Base-by-base conservation (phyloP, 2,888 invertebrate genomes). In the Diarsia brunnea region DNA sequence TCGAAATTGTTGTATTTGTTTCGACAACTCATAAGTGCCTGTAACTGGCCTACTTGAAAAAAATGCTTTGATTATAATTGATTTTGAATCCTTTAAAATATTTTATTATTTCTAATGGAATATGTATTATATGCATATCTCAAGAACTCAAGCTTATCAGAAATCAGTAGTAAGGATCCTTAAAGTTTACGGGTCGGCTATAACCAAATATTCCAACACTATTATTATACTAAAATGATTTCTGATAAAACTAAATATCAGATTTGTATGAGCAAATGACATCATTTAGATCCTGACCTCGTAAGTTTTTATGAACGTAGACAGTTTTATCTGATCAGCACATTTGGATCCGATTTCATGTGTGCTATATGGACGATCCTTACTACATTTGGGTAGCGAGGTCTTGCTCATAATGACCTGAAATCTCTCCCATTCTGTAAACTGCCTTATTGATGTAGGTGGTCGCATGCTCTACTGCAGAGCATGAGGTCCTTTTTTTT, bases 231-330 rank as follows among this genome's bases (percentile, higher is more conserved):
- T n/a, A n/a, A n/a, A 49, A 64, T n/a, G 55, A 67, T 63, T 61
- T 63, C 61, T 73, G 53, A 61, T 66, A 27, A 8, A 47, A 43
- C 38, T 38, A n/a, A 53, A 66, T 53, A 47, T 80, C 53, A 27
- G n/a, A 66, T 80, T 53, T 31, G 27, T 60, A 53, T 53, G 65
- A 79, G n/a, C 60, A 73, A 80, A 66, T 49, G 31, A 43, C 53
- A 73, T 80, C 24, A 78, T 79, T 65, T 61, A 61, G 60, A 60
- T 66, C 51, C 60, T 27, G 47, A 61, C 47, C 43, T 78, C 74
- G 55, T 80, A 53, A 73, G 43, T 2, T 63, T 73, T 80, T 80
- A 78, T 63, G 74, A 74, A 49, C 53, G 31, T 49, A 74, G 61
- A n/a, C 58, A 58, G 55, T 49, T 67, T 66, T 72, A 78, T 80